Evolutionary conservation across 2,888 invertebrate species (phyloP), one percentile per base, ranked within the genome.

Genomic region (Drosophila kokeensis): DNA sequence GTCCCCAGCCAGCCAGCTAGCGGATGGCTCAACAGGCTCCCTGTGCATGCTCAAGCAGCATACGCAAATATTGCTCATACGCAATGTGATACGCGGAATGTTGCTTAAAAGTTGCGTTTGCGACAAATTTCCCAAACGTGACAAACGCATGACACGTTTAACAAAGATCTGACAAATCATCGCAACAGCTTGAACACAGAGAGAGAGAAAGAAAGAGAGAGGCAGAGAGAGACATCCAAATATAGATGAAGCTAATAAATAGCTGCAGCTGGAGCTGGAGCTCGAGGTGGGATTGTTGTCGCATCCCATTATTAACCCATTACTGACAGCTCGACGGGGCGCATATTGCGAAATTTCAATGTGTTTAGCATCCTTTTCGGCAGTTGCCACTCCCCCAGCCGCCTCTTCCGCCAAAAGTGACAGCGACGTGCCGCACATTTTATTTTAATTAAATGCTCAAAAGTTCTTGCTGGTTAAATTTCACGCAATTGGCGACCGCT

Each of bases 401-500:
- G 15, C 21, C 24, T 15, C 15, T 4, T 4, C 2, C 45, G 1
- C 1, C 2, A 27, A 15, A 24, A 15, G 27, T 29, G 24, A 30
- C 48, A 36, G 42, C 40, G 32, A 13, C 32, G 58, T 59, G 58
- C 24, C 63, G 45, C 63, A 69, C 71, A 72, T 78, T 84, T 80
- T 76, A 48, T 71, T 83, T 82, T 84, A 84, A 84, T 84, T 87
- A 84, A 86, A 83, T 76, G 84, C 80, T 68, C 29, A 69, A 82
- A 79, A 83, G n/a, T 77, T 83, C 73, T 67, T 48, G 58, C 54
- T 65, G 40, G 71, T 67, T 64, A 71, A 74, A 71, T 74, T 78
- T 76, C 67, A 74, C 63, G 69, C 73, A 69, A 73, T 66, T 53
- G 65, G 54, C 66, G 49, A 65, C 45, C 52, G 57, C 24, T 13